phyloP scores from a whole-genome alignment of 2,797 vertebrate species.

The Pogoniulus pusillus region DNA sequence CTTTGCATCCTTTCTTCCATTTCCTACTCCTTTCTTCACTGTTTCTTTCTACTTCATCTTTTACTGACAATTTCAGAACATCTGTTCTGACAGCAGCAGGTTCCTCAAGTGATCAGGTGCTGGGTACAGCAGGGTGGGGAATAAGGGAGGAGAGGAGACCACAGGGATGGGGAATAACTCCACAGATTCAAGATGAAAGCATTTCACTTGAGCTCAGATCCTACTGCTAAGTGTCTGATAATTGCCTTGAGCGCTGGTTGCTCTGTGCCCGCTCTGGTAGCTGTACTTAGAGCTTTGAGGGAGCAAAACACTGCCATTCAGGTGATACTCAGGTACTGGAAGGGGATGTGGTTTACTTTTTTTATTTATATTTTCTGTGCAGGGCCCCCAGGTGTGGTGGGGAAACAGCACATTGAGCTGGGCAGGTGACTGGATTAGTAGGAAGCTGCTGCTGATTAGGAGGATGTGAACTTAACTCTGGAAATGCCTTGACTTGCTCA shows the following conservation, averaged over 20 bases:
- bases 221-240: not conserved
- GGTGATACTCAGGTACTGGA: not conserved
- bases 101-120: slow-evolving; percentile 9
- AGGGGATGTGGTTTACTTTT: not conserved
- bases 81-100: not conserved
- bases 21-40: slow-evolving; percentile 36
- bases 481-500: not conserved
- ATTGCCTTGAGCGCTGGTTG: not conserved
- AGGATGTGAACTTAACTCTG: not conserved
- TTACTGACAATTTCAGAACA: not conserved
- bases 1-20: slow-evolving; percentile 26
- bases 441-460: not conserved
- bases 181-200: not conserved
- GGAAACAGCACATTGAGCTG: not conserved
- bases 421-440: not conserved
- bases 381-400: not conserved
- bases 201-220: not conserved
- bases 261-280: not conserved
- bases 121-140: not conserved
- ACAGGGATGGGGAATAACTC: not conserved
- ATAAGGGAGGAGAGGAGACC: not conserved
- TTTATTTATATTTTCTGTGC: not conserved
- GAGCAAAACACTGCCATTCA: not conserved
- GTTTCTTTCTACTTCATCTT: slow-evolving; percentile 36
- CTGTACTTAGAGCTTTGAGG: not conserved